Conservation (phyloP, 2,888 invertebrate genomes). For the Eulithis prunata region DNA sequence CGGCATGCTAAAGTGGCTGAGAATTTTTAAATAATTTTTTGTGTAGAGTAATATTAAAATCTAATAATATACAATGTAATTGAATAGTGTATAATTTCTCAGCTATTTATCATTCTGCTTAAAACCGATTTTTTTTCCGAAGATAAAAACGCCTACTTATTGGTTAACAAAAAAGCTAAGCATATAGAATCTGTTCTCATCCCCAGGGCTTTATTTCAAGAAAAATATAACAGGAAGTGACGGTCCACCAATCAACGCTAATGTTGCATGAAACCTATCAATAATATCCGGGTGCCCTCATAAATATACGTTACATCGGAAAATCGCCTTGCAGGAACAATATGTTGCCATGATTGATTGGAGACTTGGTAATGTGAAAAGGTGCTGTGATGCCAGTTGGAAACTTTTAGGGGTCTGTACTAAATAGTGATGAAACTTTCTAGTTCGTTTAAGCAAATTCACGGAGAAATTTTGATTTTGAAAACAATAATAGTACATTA, state of each 20-base stretch:
- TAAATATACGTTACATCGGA: conserved; percentile 61
- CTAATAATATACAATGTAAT: too few relatives aligned
- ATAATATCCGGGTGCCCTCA: conserved; percentile 60
- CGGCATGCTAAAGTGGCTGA: too few relatives aligned
- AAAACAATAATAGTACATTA: too few relatives aligned
- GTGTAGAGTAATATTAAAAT: too few relatives aligned
- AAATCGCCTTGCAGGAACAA: conserved; percentile 64
- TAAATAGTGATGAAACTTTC: background rate
- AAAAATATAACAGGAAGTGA: conserved; percentile 36
- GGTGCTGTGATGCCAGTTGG: conserved; percentile 43
- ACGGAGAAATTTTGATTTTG: too few relatives aligned
- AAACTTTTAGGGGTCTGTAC: conserved; percentile 33
- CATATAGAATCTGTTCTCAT: conserved; percentile 13
- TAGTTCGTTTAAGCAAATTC: background rate
- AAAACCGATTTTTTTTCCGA: background rate
- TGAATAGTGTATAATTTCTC: background rate
- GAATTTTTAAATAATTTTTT: too few relatives aligned
- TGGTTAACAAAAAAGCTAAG: conserved; percentile 3
- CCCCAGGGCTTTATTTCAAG: conserved; percentile 27
- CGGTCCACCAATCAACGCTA: conserved; percentile 59
- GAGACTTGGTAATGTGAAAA: conserved; percentile 51
- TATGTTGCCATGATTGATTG: conserved; percentile 67
- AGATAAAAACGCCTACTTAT: background rate
- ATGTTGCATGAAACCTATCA: conserved; percentile 69
- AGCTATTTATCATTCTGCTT: background rate